A percentile compares a stretch with the other conserved stretches of the same genome.
Evolutionary conservation across 2,888 invertebrate species (phyloP).

Genomic region (Caenorhabditis wallacei): DNA sequence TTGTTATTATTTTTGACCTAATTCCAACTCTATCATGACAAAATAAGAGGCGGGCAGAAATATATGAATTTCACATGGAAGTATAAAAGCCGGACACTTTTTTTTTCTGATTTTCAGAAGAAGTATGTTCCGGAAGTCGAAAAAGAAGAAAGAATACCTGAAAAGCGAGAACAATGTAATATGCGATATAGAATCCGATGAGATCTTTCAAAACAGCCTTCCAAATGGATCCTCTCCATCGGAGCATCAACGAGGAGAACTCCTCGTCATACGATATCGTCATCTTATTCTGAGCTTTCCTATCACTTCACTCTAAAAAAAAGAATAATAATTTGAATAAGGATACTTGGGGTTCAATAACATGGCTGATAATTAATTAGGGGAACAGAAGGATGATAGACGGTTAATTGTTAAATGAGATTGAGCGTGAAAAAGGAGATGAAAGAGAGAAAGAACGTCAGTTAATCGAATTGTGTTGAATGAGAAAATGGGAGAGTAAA

Average conservation of each 20-base stretch:
- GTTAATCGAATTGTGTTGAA: slow-evolving; percentile 51
- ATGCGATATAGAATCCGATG: slow-evolving; percentile 82
- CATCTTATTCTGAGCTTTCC: slow-evolving; percentile 63
- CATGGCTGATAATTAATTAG: neutral
- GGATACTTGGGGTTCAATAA: neutral
- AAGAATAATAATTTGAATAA: neutral
- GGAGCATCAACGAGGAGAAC: slow-evolving; percentile 82
- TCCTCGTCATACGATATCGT: slow-evolving; percentile 83
- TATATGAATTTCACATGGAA: too few species aligned
- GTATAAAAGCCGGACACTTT: too few species aligned
- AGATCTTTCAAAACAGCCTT: slow-evolving; percentile 83
- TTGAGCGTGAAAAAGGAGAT: slow-evolving; percentile 20
- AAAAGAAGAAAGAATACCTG: slow-evolving; percentile 69
- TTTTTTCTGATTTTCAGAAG: too few species aligned
- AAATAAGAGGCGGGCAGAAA: too few species aligned
- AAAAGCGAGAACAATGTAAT: slow-evolving; percentile 81
- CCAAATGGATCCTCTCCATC: slow-evolving; percentile 83
- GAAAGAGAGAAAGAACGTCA: slow-evolving; percentile 31
- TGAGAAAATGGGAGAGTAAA: slow-evolving; percentile 26
- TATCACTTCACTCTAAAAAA: slow-evolving; percentile 24
- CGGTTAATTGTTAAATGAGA: slow-evolving; percentile 23
- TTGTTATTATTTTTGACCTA: too few species aligned
- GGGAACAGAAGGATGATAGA: slow-evolving; percentile 1
- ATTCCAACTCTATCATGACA: too few species aligned
- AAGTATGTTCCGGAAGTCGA: too few species aligned